phyloP scores from a whole-genome alignment of 2,888 invertebrate species.

The Laothoe populi region DNA sequence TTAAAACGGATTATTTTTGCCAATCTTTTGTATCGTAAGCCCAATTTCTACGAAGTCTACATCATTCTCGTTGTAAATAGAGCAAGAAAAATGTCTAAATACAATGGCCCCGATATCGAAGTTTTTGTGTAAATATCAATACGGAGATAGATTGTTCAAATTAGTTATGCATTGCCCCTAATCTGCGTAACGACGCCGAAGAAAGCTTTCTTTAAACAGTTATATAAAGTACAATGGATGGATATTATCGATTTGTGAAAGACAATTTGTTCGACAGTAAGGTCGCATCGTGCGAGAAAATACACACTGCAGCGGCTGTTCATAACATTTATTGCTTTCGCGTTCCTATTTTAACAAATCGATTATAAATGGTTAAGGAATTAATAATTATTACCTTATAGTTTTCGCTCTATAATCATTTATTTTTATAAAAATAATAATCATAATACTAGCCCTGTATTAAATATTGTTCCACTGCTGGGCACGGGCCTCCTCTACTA shows the following conservation, averaged over 20 bases:
- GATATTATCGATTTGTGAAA: slow-evolving; percentile 70
- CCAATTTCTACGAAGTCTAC: background rate
- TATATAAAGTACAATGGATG: slow-evolving; percentile 45
- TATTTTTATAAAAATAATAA: too few species aligned
- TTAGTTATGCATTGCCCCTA: slow-evolving; percentile 27
- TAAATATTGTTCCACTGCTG: too few species aligned
- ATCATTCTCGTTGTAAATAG: slow-evolving; percentile 16
- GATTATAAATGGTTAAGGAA: slow-evolving; percentile 13
- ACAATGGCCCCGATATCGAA: slow-evolving; percentile 15
- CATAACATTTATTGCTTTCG: slow-evolving; percentile 19
- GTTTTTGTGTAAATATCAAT: slow-evolving; percentile 24
- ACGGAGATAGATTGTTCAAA: slow-evolving; percentile 20
- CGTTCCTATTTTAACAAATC: slow-evolving; percentile 7
- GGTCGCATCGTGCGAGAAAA: slow-evolving; percentile 46
- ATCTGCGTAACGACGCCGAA: slow-evolving; percentile 32
- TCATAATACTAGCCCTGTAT: too few species aligned
- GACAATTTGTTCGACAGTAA: slow-evolving; percentile 58
- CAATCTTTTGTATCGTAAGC: background rate
- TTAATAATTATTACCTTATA: background rate
- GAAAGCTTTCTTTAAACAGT: slow-evolving; percentile 35
- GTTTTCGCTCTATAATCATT: too few species aligned
- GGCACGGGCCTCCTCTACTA: too few species aligned
- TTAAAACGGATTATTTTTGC: slow-evolving; percentile 4
- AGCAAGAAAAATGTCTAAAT: slow-evolving; percentile 17
- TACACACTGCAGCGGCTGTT: slow-evolving; percentile 27